Evolutionary conservation across 2,113 vertebrate species (phyloP).

Genomic region (Hyla sarda): DNA sequence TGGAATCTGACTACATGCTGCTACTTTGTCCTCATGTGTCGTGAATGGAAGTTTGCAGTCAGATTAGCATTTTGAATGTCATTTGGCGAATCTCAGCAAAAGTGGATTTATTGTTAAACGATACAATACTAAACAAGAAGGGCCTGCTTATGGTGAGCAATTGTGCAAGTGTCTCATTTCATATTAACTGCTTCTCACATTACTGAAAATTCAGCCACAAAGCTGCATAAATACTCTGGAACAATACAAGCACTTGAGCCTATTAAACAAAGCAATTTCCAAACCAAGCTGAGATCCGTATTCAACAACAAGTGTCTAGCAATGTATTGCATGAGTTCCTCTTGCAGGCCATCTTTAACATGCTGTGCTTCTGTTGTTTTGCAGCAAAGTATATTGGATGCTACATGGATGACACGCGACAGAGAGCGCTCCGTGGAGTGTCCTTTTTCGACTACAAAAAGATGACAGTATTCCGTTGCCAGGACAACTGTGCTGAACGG

Average conservation of each 20-base stretch:
- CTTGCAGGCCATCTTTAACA: not conserved
- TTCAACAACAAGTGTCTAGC: too few relatives aligned
- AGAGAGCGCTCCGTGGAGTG: slow-evolving; percentile 87
- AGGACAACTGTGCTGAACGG: slow-evolving; percentile 99
- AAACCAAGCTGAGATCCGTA: not conserved
- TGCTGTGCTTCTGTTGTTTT: slow-evolving; percentile 51
- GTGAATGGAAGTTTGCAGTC: not conserved
- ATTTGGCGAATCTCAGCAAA: not conserved
- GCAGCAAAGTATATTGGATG: slow-evolving; percentile 94
- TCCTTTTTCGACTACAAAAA: slow-evolving; percentile 99
- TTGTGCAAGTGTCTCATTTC: not conserved
- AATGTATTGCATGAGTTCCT: not conserved
- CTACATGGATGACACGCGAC: slow-evolving; percentile 87
- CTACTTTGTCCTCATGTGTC: not conserved
- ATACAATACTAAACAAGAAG: not conserved
- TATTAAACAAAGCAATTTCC: not conserved
- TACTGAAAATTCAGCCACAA: not conserved
- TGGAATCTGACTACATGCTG: not conserved
- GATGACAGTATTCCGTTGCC: slow-evolving; percentile 98
- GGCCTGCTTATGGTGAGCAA: not conserved
- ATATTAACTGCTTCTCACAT: not conserved
- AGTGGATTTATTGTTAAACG: not conserved
- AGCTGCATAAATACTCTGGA: not conserved
- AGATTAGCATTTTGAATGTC: not conserved
- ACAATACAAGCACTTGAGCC: not conserved